These are phyloP conservation scores for Drosophila persimilis DNA, from an alignment of 1,140 invertebrate genomes.

Conservation along the genomic window DNA sequence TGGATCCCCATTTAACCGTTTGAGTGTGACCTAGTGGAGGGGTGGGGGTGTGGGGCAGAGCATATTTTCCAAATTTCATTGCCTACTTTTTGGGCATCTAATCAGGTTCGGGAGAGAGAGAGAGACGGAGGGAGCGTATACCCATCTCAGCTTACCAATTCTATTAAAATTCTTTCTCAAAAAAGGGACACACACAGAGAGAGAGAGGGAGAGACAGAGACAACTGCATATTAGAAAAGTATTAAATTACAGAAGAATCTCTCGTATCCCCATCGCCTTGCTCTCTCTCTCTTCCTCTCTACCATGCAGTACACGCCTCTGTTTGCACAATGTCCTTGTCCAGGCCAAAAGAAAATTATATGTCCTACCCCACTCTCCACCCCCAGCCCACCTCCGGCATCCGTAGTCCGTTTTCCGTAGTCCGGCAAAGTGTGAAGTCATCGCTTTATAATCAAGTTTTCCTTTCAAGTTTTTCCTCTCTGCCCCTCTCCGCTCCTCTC, in stretches of 20 bases:
- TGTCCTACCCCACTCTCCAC: slow-evolving; percentile 49
- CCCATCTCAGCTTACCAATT: slow-evolving; percentile 75
- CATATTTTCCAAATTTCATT: slow-evolving; percentile 58
- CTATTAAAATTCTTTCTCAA: slow-evolving; percentile 75
- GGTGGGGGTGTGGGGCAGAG: slow-evolving; percentile 5
- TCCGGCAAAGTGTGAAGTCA: slow-evolving; percentile 81
- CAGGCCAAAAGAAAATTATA: slow-evolving; percentile 68
- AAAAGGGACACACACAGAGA: slow-evolving; percentile 50
- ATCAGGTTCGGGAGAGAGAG: slow-evolving; percentile 37
- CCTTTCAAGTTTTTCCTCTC: slow-evolving; percentile 67
- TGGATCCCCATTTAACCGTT: neutral
- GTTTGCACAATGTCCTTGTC: slow-evolving; percentile 72
- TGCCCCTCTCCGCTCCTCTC: too few species aligned
- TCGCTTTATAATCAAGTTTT: slow-evolving; percentile 83
- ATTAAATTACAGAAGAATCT: slow-evolving; percentile 68
- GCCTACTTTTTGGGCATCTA: slow-evolving; percentile 72
- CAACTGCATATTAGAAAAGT: slow-evolving; percentile 78
- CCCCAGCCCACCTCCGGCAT: slow-evolving; percentile 7
- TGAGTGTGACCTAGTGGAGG: slow-evolving; percentile 22
- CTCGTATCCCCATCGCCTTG: neutral
- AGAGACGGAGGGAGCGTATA: neutral
- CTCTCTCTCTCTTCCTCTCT: too few species aligned
- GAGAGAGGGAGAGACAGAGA: slow-evolving; percentile 15
- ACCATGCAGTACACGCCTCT: slow-evolving; percentile 59
- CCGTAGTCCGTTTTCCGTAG: slow-evolving; percentile 22